phyloP scores from a whole-genome alignment of 2,888 invertebrate species.

The Sceliomorpha sp. region DNA sequence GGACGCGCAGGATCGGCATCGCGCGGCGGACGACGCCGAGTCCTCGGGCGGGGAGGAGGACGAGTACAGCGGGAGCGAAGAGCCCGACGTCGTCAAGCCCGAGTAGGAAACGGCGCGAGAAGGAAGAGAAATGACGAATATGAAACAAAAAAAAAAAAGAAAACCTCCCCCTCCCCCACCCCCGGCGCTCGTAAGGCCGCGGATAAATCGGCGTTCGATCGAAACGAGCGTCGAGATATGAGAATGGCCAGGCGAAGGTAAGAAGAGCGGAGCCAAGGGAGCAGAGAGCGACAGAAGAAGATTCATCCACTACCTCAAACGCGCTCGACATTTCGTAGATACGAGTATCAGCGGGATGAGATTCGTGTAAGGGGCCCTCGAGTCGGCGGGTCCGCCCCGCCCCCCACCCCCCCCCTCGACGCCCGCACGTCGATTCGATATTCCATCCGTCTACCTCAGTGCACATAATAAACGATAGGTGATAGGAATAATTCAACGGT shows the following conservation, averaged over 20 bases:
- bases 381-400: slow-evolving; percentile 6
- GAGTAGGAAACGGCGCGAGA: slow-evolving; percentile 61
- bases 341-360: too few relatives aligned
- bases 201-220: too few relatives aligned
- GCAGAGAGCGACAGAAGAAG: too few relatives aligned
- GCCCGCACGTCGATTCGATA: slow-evolving; percentile 60
- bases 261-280: too few relatives aligned
- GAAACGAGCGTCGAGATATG: too few relatives aligned
- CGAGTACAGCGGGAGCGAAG: slow-evolving; percentile 76
- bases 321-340: too few relatives aligned
- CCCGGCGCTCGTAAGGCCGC: too few relatives aligned
- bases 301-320: slow-evolving; percentile 73
- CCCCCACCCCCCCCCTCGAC: slow-evolving; percentile 24
- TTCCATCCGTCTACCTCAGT: slow-evolving; percentile 79
- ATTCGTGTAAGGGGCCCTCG: slow-evolving; percentile 12
- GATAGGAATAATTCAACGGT: slow-evolving; percentile 61
- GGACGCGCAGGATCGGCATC: slow-evolving; percentile 64
- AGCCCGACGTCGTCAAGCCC: slow-evolving; percentile 73
- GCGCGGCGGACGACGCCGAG: slow-evolving; percentile 67
- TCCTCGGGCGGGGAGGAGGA: slow-evolving; percentile 76
- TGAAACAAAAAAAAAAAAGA: too few relatives aligned
- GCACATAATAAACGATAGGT: slow-evolving; percentile 73
- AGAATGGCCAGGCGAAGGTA: too few relatives aligned
- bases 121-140: slow-evolving; percentile 15
- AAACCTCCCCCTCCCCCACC: too few relatives aligned